Evolutionary conservation across 2,888 invertebrate genomes (phyloP).

Genomic region (Amblyteles armatorius): DNA sequence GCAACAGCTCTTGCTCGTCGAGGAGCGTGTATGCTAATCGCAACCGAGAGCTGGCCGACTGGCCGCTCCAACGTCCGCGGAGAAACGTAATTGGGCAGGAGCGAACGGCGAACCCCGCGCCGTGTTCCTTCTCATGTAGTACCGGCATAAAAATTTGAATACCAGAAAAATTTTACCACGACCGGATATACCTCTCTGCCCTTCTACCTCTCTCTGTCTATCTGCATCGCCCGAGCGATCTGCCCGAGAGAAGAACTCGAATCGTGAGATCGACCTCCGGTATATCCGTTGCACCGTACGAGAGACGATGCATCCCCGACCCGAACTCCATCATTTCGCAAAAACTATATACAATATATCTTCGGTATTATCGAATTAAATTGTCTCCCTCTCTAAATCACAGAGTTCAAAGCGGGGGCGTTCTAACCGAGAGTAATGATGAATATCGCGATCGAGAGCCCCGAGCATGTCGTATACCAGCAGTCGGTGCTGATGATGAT

Average conservation of each 20-base stretch:
- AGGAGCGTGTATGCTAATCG: slow-evolving; percentile 77
- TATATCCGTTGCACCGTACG: not conserved
- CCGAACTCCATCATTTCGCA: slow-evolving; percentile 14
- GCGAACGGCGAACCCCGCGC: slow-evolving; percentile 46
- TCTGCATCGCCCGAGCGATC: not conserved
- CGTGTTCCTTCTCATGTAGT: slow-evolving; percentile 11
- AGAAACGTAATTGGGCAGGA: slow-evolving; percentile 68
- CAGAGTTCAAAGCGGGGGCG: slow-evolving; percentile 44
- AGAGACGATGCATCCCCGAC: slow-evolving; percentile 6
- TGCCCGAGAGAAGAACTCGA: not conserved
- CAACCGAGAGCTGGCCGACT: slow-evolving; percentile 50
- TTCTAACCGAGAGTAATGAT: slow-evolving; percentile 39
- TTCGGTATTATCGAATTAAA: slow-evolving; percentile 36
- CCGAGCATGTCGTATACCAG: slow-evolving; percentile 1
- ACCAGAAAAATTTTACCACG: slow-evolving; percentile 61
- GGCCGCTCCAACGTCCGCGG: slow-evolving; percentile 48
- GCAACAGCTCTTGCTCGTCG: slow-evolving; percentile 49
- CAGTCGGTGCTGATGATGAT: slow-evolving; percentile 41
- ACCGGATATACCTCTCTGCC: slow-evolving; percentile 52
- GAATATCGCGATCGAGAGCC: slow-evolving; percentile 12
- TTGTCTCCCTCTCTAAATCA: slow-evolving; percentile 51
- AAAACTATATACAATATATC: slow-evolving; percentile 10
- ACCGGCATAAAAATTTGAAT: slow-evolving; percentile 66
- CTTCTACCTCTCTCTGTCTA: not conserved
- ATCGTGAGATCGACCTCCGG: slow-evolving; percentile 28